Evolutionary conservation across 2,797 vertebrate genomes (phyloP), one percentile per base, ranked within the genome.

Genomic region (Spinus olivaceus): DNA sequence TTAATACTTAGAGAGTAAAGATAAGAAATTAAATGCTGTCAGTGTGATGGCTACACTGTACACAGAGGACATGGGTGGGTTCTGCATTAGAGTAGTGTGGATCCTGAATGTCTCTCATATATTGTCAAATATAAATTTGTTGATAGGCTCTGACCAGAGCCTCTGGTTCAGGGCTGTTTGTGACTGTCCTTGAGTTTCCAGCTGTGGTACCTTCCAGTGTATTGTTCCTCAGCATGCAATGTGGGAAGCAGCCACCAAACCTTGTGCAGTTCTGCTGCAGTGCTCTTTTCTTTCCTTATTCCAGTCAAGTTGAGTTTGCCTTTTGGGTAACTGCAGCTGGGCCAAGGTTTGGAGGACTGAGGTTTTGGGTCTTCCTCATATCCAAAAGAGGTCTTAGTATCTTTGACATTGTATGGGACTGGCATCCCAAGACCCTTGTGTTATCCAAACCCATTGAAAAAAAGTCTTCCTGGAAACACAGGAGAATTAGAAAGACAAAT

Each of bases 221-320:
- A 2, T 8, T 7, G 19, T 14, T n/a, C 23, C 33, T 59, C 27
- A 47, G 27, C 0, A 0, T 21, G 30, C 14, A 24, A 18, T 11
- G 28, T 24, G 37, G 46, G 28, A 86, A 47, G 32, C 8, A 80
- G 33, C 50, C 33, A 46, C 10, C 14, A 49, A 82, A 22, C 11
- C 50, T 67, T 0, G 0, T 12, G 10, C 53, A 57, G 24, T 22
- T 69, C 47, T 84, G 25, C 53, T 70, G 59, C 10, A 71, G 44
- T 74, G 13, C 25, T 60, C 10, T 14, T 28, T 21, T 57, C 33
- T 47, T 60, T 8, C 13, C 22, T 25, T 81, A 4, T 37, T 84
- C 15, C 23, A 17, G 46, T 51, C 15, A 17, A 25, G 35, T 17
- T 7, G 12, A 65, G 6, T 33, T 60, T 14, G 24, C 39, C 5